A percentile compares a stretch with the other conserved stretches of the same genome.
phyloP scores from a whole-genome alignment of 2,113 vertebrate genomes.

The Paralichthys olivaceus region DNA sequence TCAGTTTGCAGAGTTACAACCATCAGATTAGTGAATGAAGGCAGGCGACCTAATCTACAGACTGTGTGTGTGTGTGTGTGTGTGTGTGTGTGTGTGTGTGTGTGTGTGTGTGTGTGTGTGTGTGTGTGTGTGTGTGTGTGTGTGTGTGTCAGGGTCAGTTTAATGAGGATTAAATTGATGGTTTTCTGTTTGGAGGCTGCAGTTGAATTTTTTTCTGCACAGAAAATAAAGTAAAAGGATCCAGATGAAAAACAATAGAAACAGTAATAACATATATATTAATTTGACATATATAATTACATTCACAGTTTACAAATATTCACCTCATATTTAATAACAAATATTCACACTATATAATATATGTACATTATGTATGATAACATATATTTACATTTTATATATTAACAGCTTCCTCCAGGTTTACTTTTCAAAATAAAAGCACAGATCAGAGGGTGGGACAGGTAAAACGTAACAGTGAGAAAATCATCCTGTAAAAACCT shows the following conservation, averaged over 20 bases:
- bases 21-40: slow-evolving; percentile 67
- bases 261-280: neutral
- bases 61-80: slow-evolving; percentile 25
- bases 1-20: slow-evolving; percentile 62
- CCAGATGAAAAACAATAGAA: neutral
- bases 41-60: slow-evolving; percentile 53
- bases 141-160: slow-evolving; percentile 43
- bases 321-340: neutral
- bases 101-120: slow-evolving; percentile 18
- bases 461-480: neutral
- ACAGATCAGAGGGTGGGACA: no score
- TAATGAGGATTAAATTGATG: slow-evolving; percentile 53
- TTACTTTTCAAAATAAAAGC: neutral
- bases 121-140: slow-evolving; percentile 26
- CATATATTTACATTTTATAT: neutral
- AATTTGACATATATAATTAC: neutral
- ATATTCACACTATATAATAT: no score
- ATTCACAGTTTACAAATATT: neutral
- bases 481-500: no score
- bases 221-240: neutral
- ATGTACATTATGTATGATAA: no score
- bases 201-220: neutral
- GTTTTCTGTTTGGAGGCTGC: slow-evolving; percentile 48
- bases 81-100: slow-evolving; percentile 21
- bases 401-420: neutral